Base-by-base conservation (phyloP, 1,140 invertebrate species). In the Hylaeus volcanicus region DNA sequence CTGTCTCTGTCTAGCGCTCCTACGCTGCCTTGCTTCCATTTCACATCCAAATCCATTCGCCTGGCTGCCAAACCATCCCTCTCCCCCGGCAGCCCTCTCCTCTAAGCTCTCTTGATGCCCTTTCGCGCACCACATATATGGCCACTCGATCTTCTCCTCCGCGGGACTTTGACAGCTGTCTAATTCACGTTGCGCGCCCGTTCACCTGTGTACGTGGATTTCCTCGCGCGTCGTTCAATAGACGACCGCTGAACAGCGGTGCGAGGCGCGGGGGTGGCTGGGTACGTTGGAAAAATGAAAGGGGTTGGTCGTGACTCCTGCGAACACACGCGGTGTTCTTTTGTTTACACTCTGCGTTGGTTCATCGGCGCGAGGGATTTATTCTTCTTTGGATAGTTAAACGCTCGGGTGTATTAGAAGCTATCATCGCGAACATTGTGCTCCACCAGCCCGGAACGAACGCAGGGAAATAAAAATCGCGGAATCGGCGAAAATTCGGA, bases 61-160 rank as follows among this genome's bases (percentile, higher is more conserved):
- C 61, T 66, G 83, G 60, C 84, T 81, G 82, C 86, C 84, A 88
- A 84, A 86, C 82, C 82, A 79, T 79, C 74, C 55, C 82, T 75
- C 58, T 26, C 53, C 39, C 43, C 26, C 51, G n/a, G 1, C 64
- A 55, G 63, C 82, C 69, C 82, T 70, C 85, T 84, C 65, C 79
- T 69, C 75, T 85, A 82, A 87, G 86, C 86, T 88, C 86, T 81
- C 83, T 51, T 80, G 86, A 86, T 86, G 87, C 87, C 85, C 87
- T 88, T 88, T 88, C 86, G 87, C 87, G 84, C 83, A 85, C 87
- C 85, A 84, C 87, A 88, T 88, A 88, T 88, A 88, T 86, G 87
- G 79, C 69, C 84, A 86, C 87, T 88, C 87, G 84, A 85, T 88
- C 87, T 88, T 88, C 87, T 79, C 87, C 79, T 74, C 65, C 86